Evolutionary conservation across 1,140 invertebrate genomes (phyloP).

Genomic region (Megalonaias nervosa): DNA sequence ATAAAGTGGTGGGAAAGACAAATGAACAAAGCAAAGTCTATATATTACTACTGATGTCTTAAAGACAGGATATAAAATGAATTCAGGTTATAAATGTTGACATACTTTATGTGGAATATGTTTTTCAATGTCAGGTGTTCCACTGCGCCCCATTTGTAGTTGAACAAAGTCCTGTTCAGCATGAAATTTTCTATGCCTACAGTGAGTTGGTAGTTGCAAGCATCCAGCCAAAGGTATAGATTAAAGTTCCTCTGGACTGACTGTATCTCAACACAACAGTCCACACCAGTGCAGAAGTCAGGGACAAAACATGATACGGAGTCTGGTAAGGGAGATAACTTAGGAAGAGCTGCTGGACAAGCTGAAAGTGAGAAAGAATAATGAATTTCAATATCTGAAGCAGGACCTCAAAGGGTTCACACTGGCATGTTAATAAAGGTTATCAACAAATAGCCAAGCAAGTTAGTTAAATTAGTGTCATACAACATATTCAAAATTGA

Average conservation of each 20-base stretch:
- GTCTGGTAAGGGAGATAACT: slow-evolving; percentile 19
- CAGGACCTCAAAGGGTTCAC: too few relatives aligned
- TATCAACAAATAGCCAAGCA: too few relatives aligned
- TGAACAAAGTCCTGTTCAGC: slow-evolving; percentile 23
- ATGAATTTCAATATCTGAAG: too few relatives aligned
- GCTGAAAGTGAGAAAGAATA: slow-evolving; percentile 24
- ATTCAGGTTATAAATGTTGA: too few relatives aligned
- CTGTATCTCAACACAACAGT: slow-evolving; percentile 30
- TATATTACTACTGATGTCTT: too few relatives aligned
- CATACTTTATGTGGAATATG: slow-evolving; percentile 11
- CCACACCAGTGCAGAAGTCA: slow-evolving; percentile 35
- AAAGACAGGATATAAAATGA: too few relatives aligned
- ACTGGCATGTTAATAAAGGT: too few relatives aligned
- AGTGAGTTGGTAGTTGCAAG: slow-evolving; percentile 28
- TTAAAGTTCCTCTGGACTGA: slow-evolving; percentile 22
- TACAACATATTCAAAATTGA: too few relatives aligned
- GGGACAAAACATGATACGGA: slow-evolving; percentile 22
- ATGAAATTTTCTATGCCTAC: slow-evolving; percentile 34
- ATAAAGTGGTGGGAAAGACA: too few relatives aligned
- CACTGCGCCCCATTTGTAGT: slow-evolving; percentile 33
- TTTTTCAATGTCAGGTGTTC: slow-evolving; percentile 9
- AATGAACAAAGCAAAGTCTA: too few relatives aligned
- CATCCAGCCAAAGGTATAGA: slow-evolving; percentile 19
- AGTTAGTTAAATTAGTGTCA: too few relatives aligned
- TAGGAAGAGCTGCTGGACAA: slow-evolving; percentile 34